These are phyloP conservation scores for Drosophila navojoa DNA, from an alignment of 1,140 invertebrate species.

Conservation along the genomic window DNA sequence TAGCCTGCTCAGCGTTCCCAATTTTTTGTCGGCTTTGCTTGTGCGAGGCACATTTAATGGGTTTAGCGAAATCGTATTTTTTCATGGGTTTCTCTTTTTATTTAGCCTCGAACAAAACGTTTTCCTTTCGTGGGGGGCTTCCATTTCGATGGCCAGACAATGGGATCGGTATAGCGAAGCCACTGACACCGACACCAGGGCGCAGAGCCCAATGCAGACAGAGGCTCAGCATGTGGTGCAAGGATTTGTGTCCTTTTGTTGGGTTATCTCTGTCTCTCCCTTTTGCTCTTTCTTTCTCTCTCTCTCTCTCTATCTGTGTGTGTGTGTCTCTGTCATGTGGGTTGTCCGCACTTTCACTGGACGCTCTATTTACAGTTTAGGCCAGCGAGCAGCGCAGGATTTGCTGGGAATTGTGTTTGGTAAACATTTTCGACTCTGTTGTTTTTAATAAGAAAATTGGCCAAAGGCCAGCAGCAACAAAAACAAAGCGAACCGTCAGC, in stretches of 20 bases:
- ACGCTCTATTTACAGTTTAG: conserved; percentile 79
- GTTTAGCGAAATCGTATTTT: conserved; percentile 50
- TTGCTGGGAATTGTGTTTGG: conserved; percentile 79
- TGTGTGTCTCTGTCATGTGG: conserved; percentile 5
- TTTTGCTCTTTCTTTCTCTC: no score
- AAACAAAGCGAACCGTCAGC: background rate
- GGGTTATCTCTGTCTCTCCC: background rate
- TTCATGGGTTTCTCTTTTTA: conserved; percentile 5
- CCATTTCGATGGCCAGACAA: conserved; percentile 42
- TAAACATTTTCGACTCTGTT: conserved; percentile 80
- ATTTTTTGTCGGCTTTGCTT: conserved; percentile 6
- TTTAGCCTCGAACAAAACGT: conserved; percentile 45
- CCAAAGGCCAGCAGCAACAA: conserved; percentile 70
- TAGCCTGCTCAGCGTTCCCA: background rate
- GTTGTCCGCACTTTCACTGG: conserved; percentile 73
- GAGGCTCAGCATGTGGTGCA: conserved; percentile 69
- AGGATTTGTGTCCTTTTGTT: conserved; percentile 64
- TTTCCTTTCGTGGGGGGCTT: conserved; percentile 40
- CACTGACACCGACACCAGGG: background rate
- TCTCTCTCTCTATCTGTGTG: no score
- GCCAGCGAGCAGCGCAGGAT: conserved; percentile 52
- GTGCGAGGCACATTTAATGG: conserved; percentile 72
- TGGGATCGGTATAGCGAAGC: conserved; percentile 3
- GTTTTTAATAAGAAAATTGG: conserved; percentile 82
- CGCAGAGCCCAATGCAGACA: conserved; percentile 32